These are phyloP conservation scores for Watsonalla cultraria DNA, from an alignment of 2,888 invertebrate genomes.

Conservation along the genomic window DNA sequence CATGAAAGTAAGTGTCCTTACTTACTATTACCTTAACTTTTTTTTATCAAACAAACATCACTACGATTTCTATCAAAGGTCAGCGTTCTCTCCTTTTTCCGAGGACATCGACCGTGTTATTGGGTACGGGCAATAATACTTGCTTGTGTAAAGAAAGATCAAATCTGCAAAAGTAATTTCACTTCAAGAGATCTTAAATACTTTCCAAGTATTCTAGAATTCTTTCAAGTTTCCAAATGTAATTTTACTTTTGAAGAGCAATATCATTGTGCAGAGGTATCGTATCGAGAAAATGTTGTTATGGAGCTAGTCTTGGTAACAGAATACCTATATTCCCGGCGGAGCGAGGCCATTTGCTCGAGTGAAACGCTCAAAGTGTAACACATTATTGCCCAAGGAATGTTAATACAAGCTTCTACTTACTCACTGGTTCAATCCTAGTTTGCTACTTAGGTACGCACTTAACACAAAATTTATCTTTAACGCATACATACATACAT, in stretches of 20 bases:
- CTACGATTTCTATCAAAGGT: not conserved
- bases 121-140: not conserved
- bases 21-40: not conserved
- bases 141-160: no score
- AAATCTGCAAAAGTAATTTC: not conserved
- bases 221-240: not conserved
- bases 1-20: not conserved
- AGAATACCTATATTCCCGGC: conserved; percentile 30
- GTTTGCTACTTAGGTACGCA: conserved; percentile 36
- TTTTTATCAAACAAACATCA: not conserved
- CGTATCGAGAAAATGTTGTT: not conserved
- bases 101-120: not conserved
- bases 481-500: no score
- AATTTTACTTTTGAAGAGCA: not conserved
- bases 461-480: conserved; percentile 50
- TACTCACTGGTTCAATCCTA: conserved; percentile 42
- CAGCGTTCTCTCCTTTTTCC: not conserved
- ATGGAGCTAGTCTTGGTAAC: conserved; percentile 4
- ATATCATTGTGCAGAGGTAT: not conserved
- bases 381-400: conserved; percentile 56
- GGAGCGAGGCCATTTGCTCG: conserved; percentile 45
- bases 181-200: not conserved
- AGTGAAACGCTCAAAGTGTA: conserved; percentile 52
- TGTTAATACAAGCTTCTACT: conserved; percentile 52
- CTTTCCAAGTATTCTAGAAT: not conserved